Evolutionary conservation across 2,888 invertebrate species (phyloP), one percentile per base, ranked within the genome.

Genomic region (Gasteruption jaculator): DNA sequence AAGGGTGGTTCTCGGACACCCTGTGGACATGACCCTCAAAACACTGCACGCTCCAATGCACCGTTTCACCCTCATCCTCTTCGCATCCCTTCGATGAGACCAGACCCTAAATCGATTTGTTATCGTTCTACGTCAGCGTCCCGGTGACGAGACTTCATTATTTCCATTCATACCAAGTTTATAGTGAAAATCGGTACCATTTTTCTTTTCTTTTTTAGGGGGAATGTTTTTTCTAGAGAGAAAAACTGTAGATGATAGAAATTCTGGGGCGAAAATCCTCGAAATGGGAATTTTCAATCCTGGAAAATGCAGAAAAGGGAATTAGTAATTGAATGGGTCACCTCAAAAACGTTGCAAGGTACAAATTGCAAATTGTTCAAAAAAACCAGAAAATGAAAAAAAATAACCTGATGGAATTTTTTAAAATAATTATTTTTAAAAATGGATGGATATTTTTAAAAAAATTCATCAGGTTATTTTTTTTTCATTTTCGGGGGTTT

Each of bases 1-100:
- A 54, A 40, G 58, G 61, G 58, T 57, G 60, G 54, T 56, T 56
- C 55, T 49, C 46, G 48, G 46, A 41, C 35, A 44, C 38, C 38
- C 40, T 22, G 38, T 46, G 56, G 55, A 50, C 54, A 49, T 53
- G 50, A 58, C 53, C 60, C 58, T 52, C 43, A 49, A 53, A 61
- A 57, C 57, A 50, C 41, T 61, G 48, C 52, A 63, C 52, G 65
- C 58, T 54, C 53, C 50, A 54, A 44, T 52, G 54, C 53, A 46
- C 49, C 29, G 25, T 42, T 34, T 18, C 41, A 38, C 42, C 52
- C 42, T 52, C 50, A 48, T 54, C 52, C 44, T 48, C 45, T 33
- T 21, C 37, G 43, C 22, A 43, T 31, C 41, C 27, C 36, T 12
- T 22, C 24, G 36, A 21, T 43, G 43, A 41, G 38, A 35, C 48